phyloP scores from a whole-genome alignment of 1,140 invertebrate species.

The Hetaerina americana region DNA sequence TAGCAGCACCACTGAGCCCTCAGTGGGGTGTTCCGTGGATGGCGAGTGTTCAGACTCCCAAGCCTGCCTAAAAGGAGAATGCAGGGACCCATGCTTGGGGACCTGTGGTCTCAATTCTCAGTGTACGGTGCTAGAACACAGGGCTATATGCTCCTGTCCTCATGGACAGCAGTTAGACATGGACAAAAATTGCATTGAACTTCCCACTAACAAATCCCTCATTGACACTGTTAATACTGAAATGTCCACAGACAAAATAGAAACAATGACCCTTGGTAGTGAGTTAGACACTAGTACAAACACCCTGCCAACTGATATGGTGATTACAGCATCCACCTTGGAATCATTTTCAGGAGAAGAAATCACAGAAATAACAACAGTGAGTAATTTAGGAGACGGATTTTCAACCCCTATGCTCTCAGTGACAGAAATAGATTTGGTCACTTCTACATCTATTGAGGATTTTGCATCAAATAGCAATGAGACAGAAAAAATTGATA shows the following conservation, averaged over 20 bases:
- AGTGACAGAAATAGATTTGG: too few relatives aligned
- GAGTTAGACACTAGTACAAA: not conserved
- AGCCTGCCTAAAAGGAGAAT: conserved; percentile 47
- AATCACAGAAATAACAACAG: conserved; percentile 4
- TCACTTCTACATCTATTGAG: not conserved
- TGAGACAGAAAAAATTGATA: too few relatives aligned
- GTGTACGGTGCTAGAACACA: conserved; percentile 42
- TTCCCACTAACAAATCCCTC: conserved; percentile 2
- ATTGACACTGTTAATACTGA: not conserved
- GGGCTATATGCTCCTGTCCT: conserved; percentile 35
- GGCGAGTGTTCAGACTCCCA: conserved; percentile 48
- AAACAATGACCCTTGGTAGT: not conserved
- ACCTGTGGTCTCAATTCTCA: conserved; percentile 41
- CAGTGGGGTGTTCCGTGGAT: conserved; percentile 40
- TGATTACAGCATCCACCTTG: conserved; percentile 1
- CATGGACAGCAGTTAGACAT: conserved; percentile 25
- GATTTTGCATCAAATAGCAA: not conserved
- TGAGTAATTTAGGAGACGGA: too few relatives aligned
- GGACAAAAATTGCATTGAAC: conserved; percentile 22
- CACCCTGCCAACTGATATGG: not conserved
- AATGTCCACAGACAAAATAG: not conserved
- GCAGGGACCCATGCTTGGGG: conserved; percentile 44
- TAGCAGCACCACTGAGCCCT: conserved; percentile 27
- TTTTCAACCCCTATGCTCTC: too few relatives aligned
- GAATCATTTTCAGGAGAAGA: not conserved